Evolutionary conservation across 2,888 invertebrate species (phyloP), one percentile per base, ranked within the genome.

Genomic region (Microdon myrmicae): DNA sequence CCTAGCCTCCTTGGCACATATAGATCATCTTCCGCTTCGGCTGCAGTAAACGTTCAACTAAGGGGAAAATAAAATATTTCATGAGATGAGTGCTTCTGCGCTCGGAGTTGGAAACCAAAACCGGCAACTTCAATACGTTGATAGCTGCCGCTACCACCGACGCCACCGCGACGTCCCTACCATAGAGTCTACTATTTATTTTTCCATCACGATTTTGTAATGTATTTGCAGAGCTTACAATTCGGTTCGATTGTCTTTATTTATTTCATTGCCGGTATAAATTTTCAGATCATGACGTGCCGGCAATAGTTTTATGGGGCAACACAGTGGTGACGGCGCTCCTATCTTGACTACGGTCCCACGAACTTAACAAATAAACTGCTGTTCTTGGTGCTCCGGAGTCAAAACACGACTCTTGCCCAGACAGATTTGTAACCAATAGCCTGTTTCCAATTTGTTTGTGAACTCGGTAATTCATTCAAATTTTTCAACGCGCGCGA

Each of bases 341-440:
- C n/a, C n/a, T n/a, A n/a, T n/a, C n/a, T n/a, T 14, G 13, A 26
- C 26, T 5, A 31, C 25, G 45, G 9, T 23, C 14, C 45, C 8
- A 47, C 37, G 47, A 43, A 34, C 34, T 48, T 35, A 58, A 66
- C 66, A 66, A 66, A 66, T 66, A 48, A 66, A 59, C 53, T 44
- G 38, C 59, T 59, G 53, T 66, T 66, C 47, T 66, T 19, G 16
- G 53, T 53, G 31, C 19, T 12, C 25, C 19, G 26, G 13, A 20
- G 45, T 17, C 41, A 23, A 43, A 53, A 59, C 66, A 66, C 66
- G 66, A 66, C 53, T 54, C 66, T 59, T 58, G n/a, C n/a, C 56
- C 64, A 51, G 64, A 64, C 53, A 59, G 66, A 66, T 66, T 66
- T 66, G 66, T 66, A 66, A 66, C 66, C 66, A 66, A 66, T 66